Evolutionary conservation across 1,140 invertebrate species (phyloP).

Genomic region (Hesperophylax magnus): DNA sequence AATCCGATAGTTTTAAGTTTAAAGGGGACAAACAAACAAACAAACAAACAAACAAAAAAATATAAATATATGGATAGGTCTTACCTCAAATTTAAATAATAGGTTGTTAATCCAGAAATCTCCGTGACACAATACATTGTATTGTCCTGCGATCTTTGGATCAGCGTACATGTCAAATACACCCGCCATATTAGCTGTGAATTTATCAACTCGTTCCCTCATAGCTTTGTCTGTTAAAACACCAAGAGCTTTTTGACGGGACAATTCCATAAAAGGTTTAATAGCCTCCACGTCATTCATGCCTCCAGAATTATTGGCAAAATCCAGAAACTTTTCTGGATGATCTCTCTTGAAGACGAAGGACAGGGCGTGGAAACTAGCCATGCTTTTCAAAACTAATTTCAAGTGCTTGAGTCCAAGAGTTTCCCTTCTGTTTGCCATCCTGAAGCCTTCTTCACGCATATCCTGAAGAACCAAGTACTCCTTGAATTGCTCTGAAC

Average conservation of each 20-base stretch:
- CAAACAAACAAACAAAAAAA: no score
- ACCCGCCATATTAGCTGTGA: not conserved
- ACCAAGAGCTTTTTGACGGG: not conserved
- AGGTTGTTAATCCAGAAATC: constrained; percentile 74
- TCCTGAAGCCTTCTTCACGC: constrained; percentile 61
- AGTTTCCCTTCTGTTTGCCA: constrained; percentile 66
- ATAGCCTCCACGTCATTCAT: not conserved
- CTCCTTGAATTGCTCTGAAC: constrained; percentile 63
- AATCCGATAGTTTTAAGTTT: no score
- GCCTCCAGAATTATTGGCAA: not conserved
- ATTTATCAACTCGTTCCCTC: constrained; percentile 53
- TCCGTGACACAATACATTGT: constrained; percentile 69
- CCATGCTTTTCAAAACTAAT: constrained; percentile 68
- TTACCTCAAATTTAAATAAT: constrained; percentile 65
- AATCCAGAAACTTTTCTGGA: constrained; percentile 58
- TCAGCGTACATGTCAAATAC: no score
- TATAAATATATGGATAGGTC: no score
- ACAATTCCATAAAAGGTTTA: not conserved
- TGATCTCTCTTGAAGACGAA: constrained; percentile 67
- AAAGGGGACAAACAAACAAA: no score
- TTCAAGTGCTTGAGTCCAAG: constrained; percentile 65
- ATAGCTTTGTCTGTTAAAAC: not conserved
- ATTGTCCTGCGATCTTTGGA: constrained; percentile 59
- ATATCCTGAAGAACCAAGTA: constrained; percentile 73
- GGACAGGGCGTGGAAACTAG: constrained; percentile 71